Evolutionary conservation across 2,888 invertebrate species (phyloP), one percentile per base, ranked within the genome.

Genomic region (Cosmopolites sordidus): DNA sequence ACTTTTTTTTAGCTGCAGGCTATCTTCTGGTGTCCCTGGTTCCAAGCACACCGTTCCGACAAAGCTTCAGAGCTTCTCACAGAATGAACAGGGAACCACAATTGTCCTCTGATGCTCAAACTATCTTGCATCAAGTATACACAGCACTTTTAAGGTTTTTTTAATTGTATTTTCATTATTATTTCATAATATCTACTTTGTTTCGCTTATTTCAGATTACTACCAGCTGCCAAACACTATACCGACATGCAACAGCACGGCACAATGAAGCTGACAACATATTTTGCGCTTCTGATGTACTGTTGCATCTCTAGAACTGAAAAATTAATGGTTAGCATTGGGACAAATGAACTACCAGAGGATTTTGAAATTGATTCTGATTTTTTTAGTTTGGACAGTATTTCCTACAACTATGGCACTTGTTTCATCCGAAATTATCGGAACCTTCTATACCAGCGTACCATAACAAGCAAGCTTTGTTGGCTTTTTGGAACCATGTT

Each of bases 321-420:
- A 75, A 95, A 95, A 75, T 78, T 92, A 44, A 89, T 95, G 93
- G 93, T 93, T n/a, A n/a, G n/a, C n/a, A n/a, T n/a, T n/a, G n/a
- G n/a, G n/a, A n/a, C n/a, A n/a, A n/a, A n/a, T n/a, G n/a, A n/a
- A n/a, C n/a, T n/a, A n/a, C n/a, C n/a, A n/a, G n/a, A n/a, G n/a
- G 6, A 17, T 18, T n/a, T 15, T 14, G 5, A 9, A 18, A 38
- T 37, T 18, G 18, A 12, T 40, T 17, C 12, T 40, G 15, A 47
- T n/a, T 22, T 22, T 39, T 79, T 1, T 75, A 93, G 92, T 92
- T 95, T 75, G 90, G 92, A n/a, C 89, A 87, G 62, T 92, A 89
- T 74, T 89, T 94, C 77, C 81, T 86, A 64, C 92, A 94, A 67
- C 76, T 96, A 37, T 96, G 95, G 95, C 90, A 92, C 63, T 76